Evolutionary conservation across 2,113 vertebrate species (phyloP), one percentile per base, ranked within the genome.

Genomic region (Gallinago undulata): DNA sequence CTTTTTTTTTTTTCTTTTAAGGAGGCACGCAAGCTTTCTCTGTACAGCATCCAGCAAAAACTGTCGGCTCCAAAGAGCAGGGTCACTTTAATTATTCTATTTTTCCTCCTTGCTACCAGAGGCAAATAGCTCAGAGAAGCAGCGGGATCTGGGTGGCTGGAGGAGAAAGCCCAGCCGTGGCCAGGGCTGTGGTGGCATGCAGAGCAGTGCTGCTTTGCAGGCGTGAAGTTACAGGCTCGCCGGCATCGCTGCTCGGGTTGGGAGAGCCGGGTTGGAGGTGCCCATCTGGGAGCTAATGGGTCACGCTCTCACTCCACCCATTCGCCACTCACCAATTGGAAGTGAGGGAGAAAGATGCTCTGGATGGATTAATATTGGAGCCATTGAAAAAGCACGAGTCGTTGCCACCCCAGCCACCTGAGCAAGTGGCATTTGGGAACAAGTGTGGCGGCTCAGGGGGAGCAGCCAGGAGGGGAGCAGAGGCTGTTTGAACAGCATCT

Each of bases 311-410:
- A 94, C 94, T 93, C 97, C 97, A 97, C 97, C 97, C 97, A 91
- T 96, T 35, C 0, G 51, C 90, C 4, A 7, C 84, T 95, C 67
- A 24, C 97, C 97, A 97, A 97, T 97, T 93, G 97, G 96, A 97
- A 97, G 96, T 94, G 91, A 95, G 94, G 84, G 84, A 92, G 78
- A 96, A 76, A 92, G 96, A 94, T 97, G 96, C 96, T 80, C 63
- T 79, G 92, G 93, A 87, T 93, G 83, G 93, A 96, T 95, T 94
- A 28, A 96, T n/a, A 6, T 35, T 67, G 96, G 93, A 96, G 96
- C 93, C 79, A 37, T 35, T 41, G 88, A 60, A 63, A 94, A 91
- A 86, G 78, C 95, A 60, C 39, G 5, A 96, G 93, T 81, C 3
- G 7, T 30, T 15, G 69, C 89, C 3, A n/a, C 69, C 62, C 75